Base-by-base conservation (phyloP, 2,113 vertebrate genomes). In the Nyctereutes procyonoides region DNA sequence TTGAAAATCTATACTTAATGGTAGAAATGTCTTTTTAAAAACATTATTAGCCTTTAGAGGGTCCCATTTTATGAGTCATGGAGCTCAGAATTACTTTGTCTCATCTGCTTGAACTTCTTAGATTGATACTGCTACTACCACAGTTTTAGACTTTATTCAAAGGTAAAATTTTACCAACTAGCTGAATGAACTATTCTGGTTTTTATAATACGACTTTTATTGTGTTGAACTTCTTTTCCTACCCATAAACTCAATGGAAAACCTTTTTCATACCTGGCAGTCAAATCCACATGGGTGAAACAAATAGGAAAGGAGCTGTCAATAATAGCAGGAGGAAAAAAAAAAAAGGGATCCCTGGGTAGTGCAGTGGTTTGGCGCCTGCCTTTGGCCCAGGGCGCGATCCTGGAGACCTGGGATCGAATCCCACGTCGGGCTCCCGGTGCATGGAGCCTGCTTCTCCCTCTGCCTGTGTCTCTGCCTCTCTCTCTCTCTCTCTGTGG, bases 111-210 rank as follows among this genome's bases (percentile, higher is more conserved):
- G 43, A 84, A 28, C 19, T 91, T 97, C 48, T 24, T 74, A 77
- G 91, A 53, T 87, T 4, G 79, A 38, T 74, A 84, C 43, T 97
- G 26, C 24, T 88, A 43, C 48, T 51, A 8, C 3, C 69, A 30
- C 10, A 84, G 43, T 97, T 92, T 94, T 9, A 93, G 95, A 85
- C 51, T 65, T 38, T 74, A 81, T 81, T 8, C 43, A 48, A 35
- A 95, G 85, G 35, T 96, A 69, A 90, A 94, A 86, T 88, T 93
- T 88, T 17, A 69, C 26, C 85, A 28, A 81, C 20, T 65, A 19
- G 12, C 19, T 79, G 10, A 95, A 56, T 60, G 83, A 83, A 53
- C 30, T 74, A 24, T 48, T 89, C 22, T 95, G 1, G 1, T 60
- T 88, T 97, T 95, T 84, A 32, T 62, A 73, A 74, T 4, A 56